Evolutionary conservation across 2,888 invertebrate genomes (phyloP).

Genomic region (Magallana nippona): DNA sequence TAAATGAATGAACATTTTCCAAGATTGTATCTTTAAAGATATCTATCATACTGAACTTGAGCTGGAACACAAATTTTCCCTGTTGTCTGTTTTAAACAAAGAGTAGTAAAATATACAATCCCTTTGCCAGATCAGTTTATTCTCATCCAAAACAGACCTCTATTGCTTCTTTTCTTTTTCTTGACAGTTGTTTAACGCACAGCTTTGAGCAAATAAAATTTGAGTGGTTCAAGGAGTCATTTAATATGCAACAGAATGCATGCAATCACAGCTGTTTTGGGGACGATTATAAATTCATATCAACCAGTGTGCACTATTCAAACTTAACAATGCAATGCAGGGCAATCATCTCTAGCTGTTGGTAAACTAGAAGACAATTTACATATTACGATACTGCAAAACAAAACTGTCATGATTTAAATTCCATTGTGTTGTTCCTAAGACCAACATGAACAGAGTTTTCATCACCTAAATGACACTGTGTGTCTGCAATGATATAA

Average conservation of each 20-base stretch:
- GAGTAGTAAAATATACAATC: background rate
- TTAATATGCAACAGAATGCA: background rate
- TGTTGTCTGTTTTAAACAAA: conserved; percentile 17
- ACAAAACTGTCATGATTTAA: conserved; percentile 24
- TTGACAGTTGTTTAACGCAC: background rate
- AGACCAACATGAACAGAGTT: background rate
- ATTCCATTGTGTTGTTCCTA: conserved; percentile 13
- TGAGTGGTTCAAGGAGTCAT: background rate
- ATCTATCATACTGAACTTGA: conserved; percentile 6
- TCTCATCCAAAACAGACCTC: background rate
- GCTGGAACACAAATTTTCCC: conserved; percentile 13
- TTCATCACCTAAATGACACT: background rate
- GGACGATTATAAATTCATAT: background rate
- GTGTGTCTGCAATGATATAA: background rate
- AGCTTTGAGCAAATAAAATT: background rate
- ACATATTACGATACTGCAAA: conserved; percentile 17
- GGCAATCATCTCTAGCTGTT: background rate
- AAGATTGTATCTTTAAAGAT: background rate
- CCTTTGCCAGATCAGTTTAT: conserved; percentile 4
- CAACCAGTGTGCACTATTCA: background rate
- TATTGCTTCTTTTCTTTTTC: background rate
- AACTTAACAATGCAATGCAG: conserved; percentile 15
- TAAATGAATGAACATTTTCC: conserved; percentile 22
- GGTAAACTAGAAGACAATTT: background rate
- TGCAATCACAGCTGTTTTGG: background rate